Percentiles rank a stretch among this genome's conserved stretches.
Conservation (phyloP, 64 coral and sea anemone genomes). For the Porites lutea region DNA sequence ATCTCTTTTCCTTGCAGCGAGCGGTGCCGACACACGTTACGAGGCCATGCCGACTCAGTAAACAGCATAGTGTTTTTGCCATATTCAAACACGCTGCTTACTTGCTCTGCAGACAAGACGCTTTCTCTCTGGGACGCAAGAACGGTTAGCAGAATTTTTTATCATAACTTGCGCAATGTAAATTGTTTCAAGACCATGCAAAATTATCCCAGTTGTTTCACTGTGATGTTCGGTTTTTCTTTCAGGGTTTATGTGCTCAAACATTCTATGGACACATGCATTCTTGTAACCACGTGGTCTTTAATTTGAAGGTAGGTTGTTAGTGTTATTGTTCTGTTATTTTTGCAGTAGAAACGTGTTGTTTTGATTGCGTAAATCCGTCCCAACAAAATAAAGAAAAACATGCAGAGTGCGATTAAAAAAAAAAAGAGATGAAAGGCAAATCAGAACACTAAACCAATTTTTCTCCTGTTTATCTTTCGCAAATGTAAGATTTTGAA, state of each 20-base stretch:
- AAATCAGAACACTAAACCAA: too few species aligned
- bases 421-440: too few species aligned
- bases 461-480: too few species aligned
- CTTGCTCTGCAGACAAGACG: constrained; percentile 98
- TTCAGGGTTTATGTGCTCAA: constrained; percentile 94
- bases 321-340: too few species aligned
- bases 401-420: too few species aligned
- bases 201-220: neutral
- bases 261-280: constrained; percentile 99
- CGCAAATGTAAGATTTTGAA: too few species aligned
- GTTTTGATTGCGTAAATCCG: too few species aligned
- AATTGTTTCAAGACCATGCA: too few species aligned
- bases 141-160: constrained; percentile 54
- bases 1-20: constrained; percentile 73
- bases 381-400: too few species aligned
- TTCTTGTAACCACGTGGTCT: constrained; percentile 87
- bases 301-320: constrained; percentile 82
- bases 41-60: constrained; percentile 98
- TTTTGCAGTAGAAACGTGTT: too few species aligned
- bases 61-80: constrained; percentile 96
- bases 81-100: constrained; percentile 92
- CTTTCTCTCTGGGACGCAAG: constrained; percentile 97
- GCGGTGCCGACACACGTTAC: constrained; percentile 91
- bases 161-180: too few species aligned
- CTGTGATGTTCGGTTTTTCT: neutral